A percentile compares a stretch with the other conserved stretches of the same genome.
Conservation (phyloP, 2,888 invertebrate species). For the Osedax fenrisi region DNA sequence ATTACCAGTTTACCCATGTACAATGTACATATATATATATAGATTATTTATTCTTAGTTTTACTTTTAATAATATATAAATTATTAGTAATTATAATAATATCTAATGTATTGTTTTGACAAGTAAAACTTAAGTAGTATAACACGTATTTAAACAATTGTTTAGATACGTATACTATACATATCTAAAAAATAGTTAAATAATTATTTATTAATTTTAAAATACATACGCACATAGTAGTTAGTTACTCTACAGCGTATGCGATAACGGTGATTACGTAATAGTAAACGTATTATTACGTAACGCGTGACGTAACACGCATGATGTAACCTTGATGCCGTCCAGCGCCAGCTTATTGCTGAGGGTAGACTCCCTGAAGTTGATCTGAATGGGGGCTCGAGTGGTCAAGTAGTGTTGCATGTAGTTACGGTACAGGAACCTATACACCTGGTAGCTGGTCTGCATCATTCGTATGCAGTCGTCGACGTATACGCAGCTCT, state of each 20-base stretch:
- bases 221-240: too few relatives aligned
- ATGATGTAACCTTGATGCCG: background rate
- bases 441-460: background rate
- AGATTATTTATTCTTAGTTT: too few relatives aligned
- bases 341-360: background rate
- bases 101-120: too few relatives aligned
- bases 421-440: constrained; percentile 9
- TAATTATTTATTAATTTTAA: too few relatives aligned
- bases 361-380: background rate
- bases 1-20: too few relatives aligned
- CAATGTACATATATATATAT: too few relatives aligned
- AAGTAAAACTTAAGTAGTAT: too few relatives aligned
- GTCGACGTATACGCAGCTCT: background rate
- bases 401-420: background rate
- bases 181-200: too few relatives aligned
- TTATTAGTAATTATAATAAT: background rate
- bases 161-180: too few relatives aligned
- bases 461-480: background rate
- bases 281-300: background rate
- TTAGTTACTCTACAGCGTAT: too few relatives aligned
- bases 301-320: background rate
- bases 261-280: too few relatives aligned
- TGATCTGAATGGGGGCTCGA: background rate
- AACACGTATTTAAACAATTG: too few relatives aligned
- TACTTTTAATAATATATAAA: background rate